A percentile compares a stretch with the other conserved stretches of the same genome.
Evolutionary conservation across 1,140 invertebrate genomes (phyloP).

Genomic region (Rhizoglyphus robini): DNA sequence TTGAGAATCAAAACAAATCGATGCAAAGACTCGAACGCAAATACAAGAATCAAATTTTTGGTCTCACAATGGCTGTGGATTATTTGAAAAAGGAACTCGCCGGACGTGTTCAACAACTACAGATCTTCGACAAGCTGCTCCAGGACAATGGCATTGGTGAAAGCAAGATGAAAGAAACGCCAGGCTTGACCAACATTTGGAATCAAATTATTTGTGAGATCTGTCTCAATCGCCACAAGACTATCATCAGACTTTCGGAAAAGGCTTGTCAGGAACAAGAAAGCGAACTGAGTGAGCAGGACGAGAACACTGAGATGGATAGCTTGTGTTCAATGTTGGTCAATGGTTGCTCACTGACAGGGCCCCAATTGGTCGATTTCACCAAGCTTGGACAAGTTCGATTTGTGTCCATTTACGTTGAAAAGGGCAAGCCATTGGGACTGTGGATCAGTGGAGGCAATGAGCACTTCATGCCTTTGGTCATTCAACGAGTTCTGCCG

Average conservation of each 20-base stretch:
- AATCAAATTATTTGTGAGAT: background rate
- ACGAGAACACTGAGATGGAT: background rate
- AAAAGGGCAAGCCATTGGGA: background rate
- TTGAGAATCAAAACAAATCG: background rate
- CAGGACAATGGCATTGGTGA: background rate
- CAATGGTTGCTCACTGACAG: background rate
- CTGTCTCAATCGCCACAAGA: background rate
- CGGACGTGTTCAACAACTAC: slow-evolving; percentile 3
- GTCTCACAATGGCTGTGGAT: background rate
- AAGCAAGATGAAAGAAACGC: background rate
- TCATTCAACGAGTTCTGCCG: background rate
- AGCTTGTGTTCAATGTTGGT: background rate
- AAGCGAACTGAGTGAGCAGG: background rate
- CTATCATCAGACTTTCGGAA: background rate
- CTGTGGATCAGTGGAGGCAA: background rate
- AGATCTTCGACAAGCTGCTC: background rate
- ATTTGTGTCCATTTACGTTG: background rate
- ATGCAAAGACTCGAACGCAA: background rate
- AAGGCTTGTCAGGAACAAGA: background rate
- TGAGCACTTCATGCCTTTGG: background rate
- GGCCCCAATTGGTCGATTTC: background rate
- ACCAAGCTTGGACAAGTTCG: background rate
- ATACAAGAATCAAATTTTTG: background rate
- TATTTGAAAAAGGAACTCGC: background rate
- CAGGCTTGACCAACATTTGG: background rate